Base-by-base conservation (phyloP, 2,888 invertebrate species). In the Cheilosia impressa region DNA sequence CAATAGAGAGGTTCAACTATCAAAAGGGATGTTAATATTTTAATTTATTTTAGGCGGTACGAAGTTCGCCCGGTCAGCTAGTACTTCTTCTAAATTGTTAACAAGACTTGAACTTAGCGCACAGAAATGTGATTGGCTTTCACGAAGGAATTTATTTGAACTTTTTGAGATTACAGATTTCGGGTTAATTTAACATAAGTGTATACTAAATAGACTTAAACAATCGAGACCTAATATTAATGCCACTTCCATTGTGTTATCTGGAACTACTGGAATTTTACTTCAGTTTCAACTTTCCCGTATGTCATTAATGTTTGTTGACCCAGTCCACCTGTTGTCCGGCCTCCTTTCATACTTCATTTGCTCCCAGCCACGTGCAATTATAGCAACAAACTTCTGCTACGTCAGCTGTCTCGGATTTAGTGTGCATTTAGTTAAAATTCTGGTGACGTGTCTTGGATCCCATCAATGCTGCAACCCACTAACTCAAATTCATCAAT, bases 391-490 rank as follows among this genome's bases (percentile, higher is more conserved):
- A 50, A 41, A 60, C 52, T 60, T 68, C 60, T 38, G 34, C 60
- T 71, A 47, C 60, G 27, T 71, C 71, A 17, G 60, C 15, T 38
- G 17, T 17, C 6, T 71, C 41, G 13, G 19, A 15, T 68, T 68
- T 68, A 9, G 55, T 34, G 3, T 22, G 13, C 7, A 4, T 22
- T 31, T 19, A 47, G 69, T 13, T 38, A 66, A 15, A 71, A 50
- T n/a, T 77, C 73, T 38, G 87, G 62, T 13, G 68, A 47, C 7
- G n/a, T 62, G 10, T 45, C 27, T n/a, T 73, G 78, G 65, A 73
- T 83, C 9, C 43, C 43, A 43, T 45, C 45, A 24, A 71, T 71
- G 34, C 60, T 71, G 50, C 60, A 60, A 5, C 60, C 71, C 17
- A 71, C 34, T 1, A 10, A 3, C 34, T 34, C 34, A 10, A 34